Percentiles rank a stretch among this genome's conserved stretches.
Conservation (phyloP, 2,113 vertebrate species). For the Melanotaenia duboulayi region DNA sequence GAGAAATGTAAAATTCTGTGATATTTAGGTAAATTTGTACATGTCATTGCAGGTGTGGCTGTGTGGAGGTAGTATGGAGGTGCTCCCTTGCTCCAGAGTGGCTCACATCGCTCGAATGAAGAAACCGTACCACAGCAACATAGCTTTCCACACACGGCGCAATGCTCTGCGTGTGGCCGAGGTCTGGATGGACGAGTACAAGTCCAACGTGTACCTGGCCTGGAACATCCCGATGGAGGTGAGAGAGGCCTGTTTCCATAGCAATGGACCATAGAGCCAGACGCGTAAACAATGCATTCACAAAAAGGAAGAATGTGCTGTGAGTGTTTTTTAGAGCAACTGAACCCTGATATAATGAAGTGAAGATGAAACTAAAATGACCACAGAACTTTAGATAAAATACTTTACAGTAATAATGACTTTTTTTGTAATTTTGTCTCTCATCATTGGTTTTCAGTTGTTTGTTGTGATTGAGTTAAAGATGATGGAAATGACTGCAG, state of each 20-base stretch:
- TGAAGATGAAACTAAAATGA: no score
- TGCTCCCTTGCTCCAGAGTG: conserved; percentile 95
- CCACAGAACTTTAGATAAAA: no score
- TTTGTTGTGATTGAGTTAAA: no score
- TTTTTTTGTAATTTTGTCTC: no score
- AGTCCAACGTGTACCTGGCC: conserved; percentile 94
- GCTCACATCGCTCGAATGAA: conserved; percentile 95
- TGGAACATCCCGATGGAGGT: conserved; percentile 98
- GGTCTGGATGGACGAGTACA: conserved; percentile 98
- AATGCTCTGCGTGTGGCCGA: conserved; percentile 95
- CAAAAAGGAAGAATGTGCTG: no score
- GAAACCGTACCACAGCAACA: conserved; percentile 97
- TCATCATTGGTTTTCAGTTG: no score
- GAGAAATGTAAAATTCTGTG: not conserved
- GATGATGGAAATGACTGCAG: no score
- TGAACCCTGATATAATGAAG: no score
- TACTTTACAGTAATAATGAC: no score
- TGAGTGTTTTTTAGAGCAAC: no score
- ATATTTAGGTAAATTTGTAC: not conserved
- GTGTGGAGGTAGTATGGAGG: conserved; percentile 98
- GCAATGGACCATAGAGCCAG: not conserved
- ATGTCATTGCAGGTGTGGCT: conserved; percentile 89
- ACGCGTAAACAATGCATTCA: no score
- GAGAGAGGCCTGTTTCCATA: conserved; percentile 29
- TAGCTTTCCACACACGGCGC: conserved; percentile 94